Base-by-base conservation (phyloP, 2,888 invertebrate genomes). In the Scotopteryx bipunctaria region DNA sequence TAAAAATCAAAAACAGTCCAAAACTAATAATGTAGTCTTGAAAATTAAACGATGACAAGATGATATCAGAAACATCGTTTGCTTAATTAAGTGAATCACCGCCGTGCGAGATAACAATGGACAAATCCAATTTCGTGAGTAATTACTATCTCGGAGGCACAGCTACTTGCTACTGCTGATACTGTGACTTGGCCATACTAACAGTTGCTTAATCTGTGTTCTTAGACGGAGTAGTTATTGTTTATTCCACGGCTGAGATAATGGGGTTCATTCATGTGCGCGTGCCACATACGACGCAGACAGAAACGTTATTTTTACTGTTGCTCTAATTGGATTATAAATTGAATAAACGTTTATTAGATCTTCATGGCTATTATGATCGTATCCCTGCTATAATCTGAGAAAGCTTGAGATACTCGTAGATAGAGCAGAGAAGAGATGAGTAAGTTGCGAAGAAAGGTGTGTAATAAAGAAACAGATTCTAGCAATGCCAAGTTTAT, bases 21-120 rank as follows among this genome's bases (percentile, higher is more conserved):
- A 25, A 9, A 13, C 8, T 6, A 4, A 8, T 14, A 29, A 11
- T 11, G 15, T 32, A 15, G 32, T 15, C 3, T 21, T n/a, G 15
- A 29, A 27, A 31, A 40, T 15, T 25, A 14, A 27, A 27, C 25
- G 21, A 44, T 16, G 35, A 27, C 16, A 44, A 38, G 14, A 47
- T 41, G 31, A 31, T 14, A 53, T 38, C 33, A 44, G 32, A 38
- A 43, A 37, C 46, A 45, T 41, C 50, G 57, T 45, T 57, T 37
- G 47, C 64, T 64, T 71, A 69, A 73, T 73, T 69, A 64, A 68
- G 65, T 73, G 73, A 75, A 68, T 73, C 71, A 70, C 65, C 59
- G 64, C 54, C 63, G 40, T 56, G 61, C 53, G 53, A 65, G 68
- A 73, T 71, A 71, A 76, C 73, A 71, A 69, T 65, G 64, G 57